Percentiles rank a stretch among this genome's conserved stretches.
These are phyloP conservation scores for Coreoperca whiteheadi DNA, from an alignment of 2,113 vertebrate genomes.

Conservation along the genomic window DNA sequence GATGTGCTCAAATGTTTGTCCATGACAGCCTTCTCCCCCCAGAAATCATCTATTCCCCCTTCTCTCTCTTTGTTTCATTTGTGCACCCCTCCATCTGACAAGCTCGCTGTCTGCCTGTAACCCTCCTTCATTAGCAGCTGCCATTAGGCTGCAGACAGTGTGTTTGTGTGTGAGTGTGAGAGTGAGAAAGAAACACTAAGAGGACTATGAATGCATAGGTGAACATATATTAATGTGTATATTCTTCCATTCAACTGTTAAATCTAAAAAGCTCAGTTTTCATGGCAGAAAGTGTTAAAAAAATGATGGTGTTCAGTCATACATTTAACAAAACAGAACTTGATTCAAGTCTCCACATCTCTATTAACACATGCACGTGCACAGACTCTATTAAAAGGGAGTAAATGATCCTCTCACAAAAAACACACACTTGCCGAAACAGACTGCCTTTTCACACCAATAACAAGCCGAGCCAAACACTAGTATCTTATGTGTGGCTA, in stretches of 20 bases:
- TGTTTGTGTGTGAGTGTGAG: slow-evolving; percentile 3
- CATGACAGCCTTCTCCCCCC: neutral
- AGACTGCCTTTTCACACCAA: slow-evolving; percentile 69
- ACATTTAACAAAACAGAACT: neutral
- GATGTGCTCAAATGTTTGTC: neutral
- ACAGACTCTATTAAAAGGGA: slow-evolving; percentile 63
- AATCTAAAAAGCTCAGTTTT: too few species aligned
- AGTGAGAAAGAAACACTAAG: neutral
- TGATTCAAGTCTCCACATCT: neutral
- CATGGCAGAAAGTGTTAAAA: neutral
- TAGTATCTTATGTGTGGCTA: slow-evolving; percentile 65
- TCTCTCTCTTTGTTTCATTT: slow-evolving; percentile 62
- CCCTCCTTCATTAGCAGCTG: slow-evolving; percentile 35
- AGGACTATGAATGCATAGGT: slow-evolving; percentile 20
- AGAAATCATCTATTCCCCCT: slow-evolving; percentile 14
- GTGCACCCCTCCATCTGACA: slow-evolving; percentile 31
- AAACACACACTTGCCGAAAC: slow-evolving; percentile 55
- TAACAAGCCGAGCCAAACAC: slow-evolving; percentile 67
- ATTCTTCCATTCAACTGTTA: neutral
- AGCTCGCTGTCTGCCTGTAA: slow-evolving; percentile 36
- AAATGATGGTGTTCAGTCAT: neutral
- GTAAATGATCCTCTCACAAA: slow-evolving; percentile 59
- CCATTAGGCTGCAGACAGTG: neutral
- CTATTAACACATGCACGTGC: slow-evolving; percentile 1
- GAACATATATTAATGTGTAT: neutral